A percentile compares a stretch with the other conserved stretches of the same genome.
These are phyloP conservation scores for Actinostola sp. DNA, from an alignment of 92 coral and sea anemone genomes.

Conservation along the genomic window DNA sequence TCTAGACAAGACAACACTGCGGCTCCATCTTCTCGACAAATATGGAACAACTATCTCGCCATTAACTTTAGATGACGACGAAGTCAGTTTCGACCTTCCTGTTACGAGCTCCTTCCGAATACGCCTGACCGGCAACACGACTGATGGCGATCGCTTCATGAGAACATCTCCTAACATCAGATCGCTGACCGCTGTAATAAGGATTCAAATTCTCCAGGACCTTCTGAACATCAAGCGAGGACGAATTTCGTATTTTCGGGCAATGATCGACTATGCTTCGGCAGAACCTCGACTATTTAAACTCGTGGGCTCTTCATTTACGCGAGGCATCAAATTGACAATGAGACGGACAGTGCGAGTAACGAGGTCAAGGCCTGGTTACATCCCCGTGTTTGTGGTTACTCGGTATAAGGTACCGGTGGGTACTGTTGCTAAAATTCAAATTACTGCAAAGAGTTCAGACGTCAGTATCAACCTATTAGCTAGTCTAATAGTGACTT, in stretches of 20 bases:
- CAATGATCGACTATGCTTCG: constrained; percentile 25
- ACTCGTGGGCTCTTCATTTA: constrained; percentile 12
- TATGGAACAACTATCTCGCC: constrained; percentile 23
- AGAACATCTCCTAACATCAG: constrained; percentile 57
- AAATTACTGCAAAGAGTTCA: constrained; percentile 16
- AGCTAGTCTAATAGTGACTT: constrained; percentile 17
- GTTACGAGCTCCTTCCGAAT: constrained; percentile 43
- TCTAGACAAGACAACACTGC: constrained; percentile 36
- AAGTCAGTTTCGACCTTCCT: constrained; percentile 46
- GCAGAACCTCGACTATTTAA: constrained; percentile 17
- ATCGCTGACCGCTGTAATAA: constrained; percentile 13
- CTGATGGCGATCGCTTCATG: constrained; percentile 45
- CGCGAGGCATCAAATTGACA: constrained; percentile 22
- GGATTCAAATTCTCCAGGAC: constrained; percentile 27
- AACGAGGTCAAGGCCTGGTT: constrained; percentile 24
- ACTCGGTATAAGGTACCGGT: constrained; percentile 21
- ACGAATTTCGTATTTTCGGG: constrained; percentile 18
- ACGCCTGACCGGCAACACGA: constrained; percentile 49
- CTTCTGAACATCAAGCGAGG: constrained; percentile 41
- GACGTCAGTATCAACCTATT: constrained; percentile 5
- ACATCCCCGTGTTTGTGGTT: constrained; percentile 31
- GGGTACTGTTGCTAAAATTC: constrained; percentile 30
- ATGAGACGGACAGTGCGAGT: constrained; percentile 29
- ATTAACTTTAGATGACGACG: constrained; percentile 20
- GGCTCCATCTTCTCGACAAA: constrained; percentile 33